Base-by-base conservation (phyloP, 2,113 vertebrate species). In the Otus sunia region DNA sequence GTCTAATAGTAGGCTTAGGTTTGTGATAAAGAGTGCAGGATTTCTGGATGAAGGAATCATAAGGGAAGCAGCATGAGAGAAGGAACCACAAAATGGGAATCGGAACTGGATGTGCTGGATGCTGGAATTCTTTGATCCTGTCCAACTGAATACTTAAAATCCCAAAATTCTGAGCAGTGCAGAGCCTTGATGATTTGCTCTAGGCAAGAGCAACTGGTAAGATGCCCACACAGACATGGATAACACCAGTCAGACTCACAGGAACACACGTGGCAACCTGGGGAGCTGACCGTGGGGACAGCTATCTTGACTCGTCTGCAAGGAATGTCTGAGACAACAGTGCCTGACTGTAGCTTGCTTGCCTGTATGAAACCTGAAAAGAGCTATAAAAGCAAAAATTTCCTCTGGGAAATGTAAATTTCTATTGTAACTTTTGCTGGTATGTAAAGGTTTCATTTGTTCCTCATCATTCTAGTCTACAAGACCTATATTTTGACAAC, bases 251-350 rank as follows among this genome's bases (percentile, higher is more conserved):
- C 14, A 50, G 45, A 63, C 17, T 75, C 29, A 27, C 3, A 53
- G 14, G 17, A 69, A 18, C 6, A 62, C 7, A 22, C 3, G 4
- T 41, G 21, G 6, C 5, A 8, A 53, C 5, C 21, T 60, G 16
- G 2, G 22, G 25, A 80, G 8, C 11, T 64, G 39, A 19, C 15
- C 1, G 0, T 27, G 5, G 9, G 4, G 2, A 66, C 6, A 56
- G 4, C 4, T 32, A 6, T 25, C 39, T 37, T 80, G 4, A 56
- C 11, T 26, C 0, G 0, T n/a, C 36, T 56, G 3, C 9, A n/a
- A 60, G 39, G 20, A 60, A 50, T 12, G 0, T 71, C 26, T 1
- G 0, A 79, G 9, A 16, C 5, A 9, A 37, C 5, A 19, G 3
- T 47, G 36, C 32, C 34, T 84, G 37, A 43, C 34, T 32, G 9